A percentile compares a stretch with the other conserved stretches of the same genome.
These are phyloP conservation scores for Epinephelus moara DNA, from an alignment of 2,113 vertebrate genomes.

Conservation along the genomic window DNA sequence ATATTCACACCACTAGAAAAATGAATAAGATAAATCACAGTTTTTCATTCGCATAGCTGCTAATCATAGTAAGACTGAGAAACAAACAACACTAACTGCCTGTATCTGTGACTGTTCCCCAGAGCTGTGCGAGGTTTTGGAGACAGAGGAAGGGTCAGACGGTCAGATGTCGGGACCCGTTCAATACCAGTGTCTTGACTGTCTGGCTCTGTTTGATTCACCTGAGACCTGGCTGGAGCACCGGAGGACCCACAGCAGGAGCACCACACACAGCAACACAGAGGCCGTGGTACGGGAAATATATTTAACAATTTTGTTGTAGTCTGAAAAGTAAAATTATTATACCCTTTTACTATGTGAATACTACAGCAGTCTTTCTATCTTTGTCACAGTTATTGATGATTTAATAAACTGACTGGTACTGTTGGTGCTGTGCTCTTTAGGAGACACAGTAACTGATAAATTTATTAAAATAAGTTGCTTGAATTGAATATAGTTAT, in stretches of 20 bases:
- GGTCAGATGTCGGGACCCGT: constrained; percentile 79
- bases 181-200: constrained; percentile 92
- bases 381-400: background rate
- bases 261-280: constrained; percentile 81
- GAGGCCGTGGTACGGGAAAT: constrained; percentile 71
- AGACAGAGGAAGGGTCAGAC: constrained; percentile 61
- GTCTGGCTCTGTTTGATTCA: constrained; percentile 88
- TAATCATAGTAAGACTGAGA: background rate
- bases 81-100: background rate
- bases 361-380: background rate
- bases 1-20: background rate
- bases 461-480: background rate
- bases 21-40: too few relatives aligned
- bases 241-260: constrained; percentile 85
- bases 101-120: constrained; percentile 5
- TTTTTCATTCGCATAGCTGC: background rate
- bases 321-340: background rate
- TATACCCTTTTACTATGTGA: background rate
- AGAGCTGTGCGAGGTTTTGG: constrained; percentile 82
- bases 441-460: background rate
- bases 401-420: background rate
- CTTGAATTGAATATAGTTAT: background rate
- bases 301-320: background rate
- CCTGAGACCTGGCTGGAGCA: constrained; percentile 91
- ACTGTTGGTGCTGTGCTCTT: background rate